A percentile compares a stretch with the other conserved stretches of the same genome.
Conservation (phyloP, 2,888 invertebrate genomes). For the Drosophila diplacantha region DNA sequence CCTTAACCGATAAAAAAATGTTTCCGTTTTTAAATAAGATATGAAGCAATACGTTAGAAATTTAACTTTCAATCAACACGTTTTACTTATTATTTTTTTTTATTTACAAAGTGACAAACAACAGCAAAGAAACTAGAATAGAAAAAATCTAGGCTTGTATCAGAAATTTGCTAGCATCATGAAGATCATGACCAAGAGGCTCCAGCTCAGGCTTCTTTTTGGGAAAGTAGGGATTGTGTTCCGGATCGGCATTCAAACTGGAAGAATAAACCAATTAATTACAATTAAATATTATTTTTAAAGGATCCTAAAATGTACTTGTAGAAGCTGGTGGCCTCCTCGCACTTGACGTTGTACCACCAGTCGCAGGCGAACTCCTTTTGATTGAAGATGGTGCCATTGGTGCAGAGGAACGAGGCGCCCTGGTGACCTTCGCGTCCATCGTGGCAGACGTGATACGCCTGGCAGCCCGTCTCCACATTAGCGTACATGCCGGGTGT, state of each 20-base stretch:
- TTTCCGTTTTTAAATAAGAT: neutral
- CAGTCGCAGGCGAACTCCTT: conserved; percentile 91
- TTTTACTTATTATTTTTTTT: neutral
- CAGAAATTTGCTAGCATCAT: conserved; percentile 19
- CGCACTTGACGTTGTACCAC: conserved; percentile 95
- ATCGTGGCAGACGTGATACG: conserved; percentile 92
- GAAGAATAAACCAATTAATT: neutral
- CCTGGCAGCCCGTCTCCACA: conserved; percentile 92
- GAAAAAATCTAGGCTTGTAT: conserved; percentile 13
- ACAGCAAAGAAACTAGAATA: neutral
- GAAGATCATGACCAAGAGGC: conserved; percentile 34
- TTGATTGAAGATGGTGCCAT: conserved; percentile 92
- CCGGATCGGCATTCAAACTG: conserved; percentile 87
- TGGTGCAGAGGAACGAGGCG: conserved; percentile 89
- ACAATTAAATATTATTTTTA: neutral
- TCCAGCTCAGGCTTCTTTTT: conserved; percentile 81
- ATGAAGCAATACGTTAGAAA: neutral
- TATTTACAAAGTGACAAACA: conserved; percentile 13
- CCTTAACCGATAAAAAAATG: neutral
- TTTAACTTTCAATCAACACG: neutral
- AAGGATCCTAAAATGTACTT: conserved; percentile 79
- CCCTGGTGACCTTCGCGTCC: conserved; percentile 91
- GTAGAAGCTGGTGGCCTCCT: conserved; percentile 85
- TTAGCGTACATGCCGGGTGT: conserved; percentile 94
- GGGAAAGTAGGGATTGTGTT: conserved; percentile 88